Evolutionary conservation across 2,113 vertebrate genomes (phyloP).

Genomic region (Erythrocebus patas): DNA sequence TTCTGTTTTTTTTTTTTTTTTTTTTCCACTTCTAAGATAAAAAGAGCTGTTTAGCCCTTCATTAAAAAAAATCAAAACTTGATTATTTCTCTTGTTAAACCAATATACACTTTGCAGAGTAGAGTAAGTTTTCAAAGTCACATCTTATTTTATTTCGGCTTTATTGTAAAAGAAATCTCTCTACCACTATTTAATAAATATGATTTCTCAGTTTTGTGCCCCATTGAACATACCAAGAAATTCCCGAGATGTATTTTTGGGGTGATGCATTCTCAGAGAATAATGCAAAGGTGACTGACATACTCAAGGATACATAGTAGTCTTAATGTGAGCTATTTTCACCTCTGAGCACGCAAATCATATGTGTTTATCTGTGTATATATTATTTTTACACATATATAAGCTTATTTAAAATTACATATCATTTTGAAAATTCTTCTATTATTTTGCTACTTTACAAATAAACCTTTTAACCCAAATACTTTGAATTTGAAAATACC

Average conservation of each 20-base stretch:
- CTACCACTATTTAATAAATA: conserved; percentile 19
- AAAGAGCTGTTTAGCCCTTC: background rate
- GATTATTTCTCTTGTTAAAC: conserved; percentile 15
- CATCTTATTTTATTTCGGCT: conserved; percentile 9
- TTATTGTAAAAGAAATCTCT: conserved; percentile 36
- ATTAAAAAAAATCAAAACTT: background rate
- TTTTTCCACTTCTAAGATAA: background rate
- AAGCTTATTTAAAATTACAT: background rate
- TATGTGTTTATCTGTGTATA: background rate
- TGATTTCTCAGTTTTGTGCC: background rate
- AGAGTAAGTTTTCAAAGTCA: conserved; percentile 28
- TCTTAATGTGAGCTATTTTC: background rate
- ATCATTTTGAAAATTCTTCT: background rate
- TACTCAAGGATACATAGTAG: background rate
- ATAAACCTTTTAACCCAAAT: background rate
- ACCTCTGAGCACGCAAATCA: background rate
- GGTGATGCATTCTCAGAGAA: background rate
- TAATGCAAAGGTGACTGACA: background rate
- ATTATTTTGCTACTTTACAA: background rate
- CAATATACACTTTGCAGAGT: background rate
- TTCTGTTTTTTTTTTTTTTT: background rate
- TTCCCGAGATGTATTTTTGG: background rate
- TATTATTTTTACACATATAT: background rate
- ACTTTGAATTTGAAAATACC: conserved; percentile 12
- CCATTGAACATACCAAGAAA: background rate